phyloP scores from a whole-genome alignment of 2,113 vertebrate species.

The Triplophysa rosa region DNA sequence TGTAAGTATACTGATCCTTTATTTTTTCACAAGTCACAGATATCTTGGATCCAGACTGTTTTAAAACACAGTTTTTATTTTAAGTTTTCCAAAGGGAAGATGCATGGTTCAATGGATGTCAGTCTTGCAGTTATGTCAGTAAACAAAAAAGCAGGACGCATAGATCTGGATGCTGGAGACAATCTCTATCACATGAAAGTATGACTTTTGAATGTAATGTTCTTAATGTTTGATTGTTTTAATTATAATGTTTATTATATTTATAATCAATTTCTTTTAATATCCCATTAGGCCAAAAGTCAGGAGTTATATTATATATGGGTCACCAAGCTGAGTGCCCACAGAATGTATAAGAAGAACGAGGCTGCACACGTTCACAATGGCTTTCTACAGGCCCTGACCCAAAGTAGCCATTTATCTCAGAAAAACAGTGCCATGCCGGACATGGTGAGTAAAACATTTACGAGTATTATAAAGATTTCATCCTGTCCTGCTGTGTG shows the following conservation, averaged over 20 bases:
- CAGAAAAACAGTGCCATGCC: slow-evolving; percentile 56
- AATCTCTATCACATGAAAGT: slow-evolving; percentile 94
- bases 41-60: slow-evolving; percentile 44
- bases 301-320: slow-evolving; percentile 86
- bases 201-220: background rate
- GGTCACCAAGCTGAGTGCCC: slow-evolving; percentile 85
- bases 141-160: slow-evolving; percentile 89
- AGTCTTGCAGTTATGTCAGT: slow-evolving; percentile 90
- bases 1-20: slow-evolving; percentile 72
- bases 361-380: slow-evolving; percentile 72
- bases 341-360: slow-evolving; percentile 79
- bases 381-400: slow-evolving; percentile 71
- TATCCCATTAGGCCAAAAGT: slow-evolving; percentile 79
- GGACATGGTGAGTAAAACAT: slow-evolving; percentile 59
- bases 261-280: background rate
- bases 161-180: slow-evolving; percentile 91
- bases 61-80: background rate
- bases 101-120: slow-evolving; percentile 87
- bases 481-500: no score
- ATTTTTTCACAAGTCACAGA: background rate
- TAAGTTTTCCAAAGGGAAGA: slow-evolving; percentile 86
- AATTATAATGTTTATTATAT: no score
- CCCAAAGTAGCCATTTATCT: slow-evolving; percentile 55
- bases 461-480: background rate
- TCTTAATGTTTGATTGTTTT: background rate